Percentiles rank a stretch among this genome's conserved stretches.
phyloP scores from a whole-genome alignment of 2,888 invertebrate genomes.

The Eristalinus sepulchralis region DNA sequence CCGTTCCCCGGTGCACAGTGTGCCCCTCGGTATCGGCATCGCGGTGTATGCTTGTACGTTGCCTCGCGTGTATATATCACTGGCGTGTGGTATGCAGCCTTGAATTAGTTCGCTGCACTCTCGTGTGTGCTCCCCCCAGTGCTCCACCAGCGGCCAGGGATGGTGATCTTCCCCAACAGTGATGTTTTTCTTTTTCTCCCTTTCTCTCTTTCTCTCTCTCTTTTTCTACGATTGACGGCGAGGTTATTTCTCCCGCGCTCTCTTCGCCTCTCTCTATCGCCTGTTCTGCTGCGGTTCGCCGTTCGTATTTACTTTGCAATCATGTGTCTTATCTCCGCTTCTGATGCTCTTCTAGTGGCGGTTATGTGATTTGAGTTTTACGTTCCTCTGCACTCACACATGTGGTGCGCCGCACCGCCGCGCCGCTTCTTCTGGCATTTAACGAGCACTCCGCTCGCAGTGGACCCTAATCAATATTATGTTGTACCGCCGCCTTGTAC shows the following conservation, averaged over 20 bases:
- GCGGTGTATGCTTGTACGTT: slow-evolving; percentile 20
- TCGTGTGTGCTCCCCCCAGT: slow-evolving; percentile 71
- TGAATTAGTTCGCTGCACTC: slow-evolving; percentile 82
- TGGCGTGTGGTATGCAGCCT: slow-evolving; percentile 81
- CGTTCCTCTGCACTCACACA: slow-evolving; percentile 59
- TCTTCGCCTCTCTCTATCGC: slow-evolving; percentile 32
- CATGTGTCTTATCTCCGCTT: slow-evolving; percentile 60
- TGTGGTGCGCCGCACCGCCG: slow-evolving; percentile 29
- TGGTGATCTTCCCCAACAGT: slow-evolving; percentile 47
- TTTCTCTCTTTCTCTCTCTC: slow-evolving; percentile 24
- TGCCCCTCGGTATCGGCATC: background rate
- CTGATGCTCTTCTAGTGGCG: slow-evolving; percentile 51
- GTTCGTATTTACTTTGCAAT: slow-evolving; percentile 54
- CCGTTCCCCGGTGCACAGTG: background rate
- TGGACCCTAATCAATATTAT: slow-evolving; percentile 66
- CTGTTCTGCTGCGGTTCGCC: slow-evolving; percentile 7
- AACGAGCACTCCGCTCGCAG: slow-evolving; percentile 36
- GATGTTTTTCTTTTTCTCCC: background rate
- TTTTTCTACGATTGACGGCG: slow-evolving; percentile 43
- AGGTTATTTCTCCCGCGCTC: slow-evolving; percentile 33
- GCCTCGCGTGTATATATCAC: slow-evolving; percentile 44
- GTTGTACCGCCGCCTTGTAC: slow-evolving; percentile 55
- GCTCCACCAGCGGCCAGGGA: slow-evolving; percentile 46
- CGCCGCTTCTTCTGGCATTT: slow-evolving; percentile 57
- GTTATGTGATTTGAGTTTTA: slow-evolving; percentile 53